Base-by-base conservation (phyloP, 2,113 vertebrate species). In the Megaptera novaeangliae region DNA sequence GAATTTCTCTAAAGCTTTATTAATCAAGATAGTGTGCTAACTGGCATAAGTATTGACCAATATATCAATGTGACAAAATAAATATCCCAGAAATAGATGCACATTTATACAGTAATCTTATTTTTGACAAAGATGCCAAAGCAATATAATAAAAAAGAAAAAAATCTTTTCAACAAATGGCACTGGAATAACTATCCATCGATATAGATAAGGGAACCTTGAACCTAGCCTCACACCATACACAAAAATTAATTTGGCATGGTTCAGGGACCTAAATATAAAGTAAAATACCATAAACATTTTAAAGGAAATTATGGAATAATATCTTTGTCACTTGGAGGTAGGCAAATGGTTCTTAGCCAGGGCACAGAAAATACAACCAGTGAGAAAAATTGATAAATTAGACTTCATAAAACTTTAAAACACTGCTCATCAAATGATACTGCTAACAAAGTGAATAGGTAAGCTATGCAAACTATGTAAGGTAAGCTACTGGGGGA, bases 61-160 rank as follows among this genome's bases (percentile, higher is more conserved):
- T 87, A 87, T 78, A 78, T 80, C n/a, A 89, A 25, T 66, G 46
- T 74, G 80, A 94, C 46, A 41, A 29, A 59, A 85, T 46, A 92
- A 84, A 87, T 25, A 86, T 64, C 6, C 29, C 20, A 61, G 44
- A 86, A 97, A 61, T 80, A 69, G 29, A 95, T n/a, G 13, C 21
- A 90, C 41, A 68, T 77, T 91, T 82, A 86, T 83, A 29, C 1
- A 84, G 27, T 61, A 52, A 69, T 69, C 82, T 88, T 87, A 80
- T 64, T 80, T 93, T 93, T 88, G 27, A 93, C 89, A 91, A 94
- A 75, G 29, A 13, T 96, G 55, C n/a, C 64, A 91, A 88, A 59
- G 31, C n/a, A 72, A 92, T 77, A 18, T 72, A 90, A 68, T 80
- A 29, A 91, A 64, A 95, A 93, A 87, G 36, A 39, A 57, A 93